These are phyloP conservation scores for Drosophila quinaria DNA, from an alignment of 2,888 invertebrate species.

Conservation along the genomic window DNA sequence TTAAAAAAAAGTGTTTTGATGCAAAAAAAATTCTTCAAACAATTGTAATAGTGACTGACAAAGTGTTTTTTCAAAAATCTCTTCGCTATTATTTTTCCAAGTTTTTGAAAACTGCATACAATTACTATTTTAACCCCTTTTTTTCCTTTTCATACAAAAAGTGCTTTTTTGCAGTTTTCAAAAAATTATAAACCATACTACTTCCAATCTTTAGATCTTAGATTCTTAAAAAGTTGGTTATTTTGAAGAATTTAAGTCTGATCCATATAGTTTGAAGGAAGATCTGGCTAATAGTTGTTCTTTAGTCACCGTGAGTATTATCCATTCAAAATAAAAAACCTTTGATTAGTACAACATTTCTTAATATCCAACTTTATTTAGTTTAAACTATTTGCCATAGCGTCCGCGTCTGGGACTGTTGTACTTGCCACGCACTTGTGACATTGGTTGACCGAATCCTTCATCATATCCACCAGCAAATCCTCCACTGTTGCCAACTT, in stretches of 20 bases:
- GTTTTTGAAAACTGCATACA: no score
- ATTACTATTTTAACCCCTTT: no score
- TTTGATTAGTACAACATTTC: neutral
- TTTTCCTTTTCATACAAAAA: no score
- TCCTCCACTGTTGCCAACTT: constrained; percentile 1
- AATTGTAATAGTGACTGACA: no score
- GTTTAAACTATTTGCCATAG: constrained; percentile 30
- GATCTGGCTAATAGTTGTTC: neutral
- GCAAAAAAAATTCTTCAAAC: no score
- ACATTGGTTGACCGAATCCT: constrained; percentile 55
- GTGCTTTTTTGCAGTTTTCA: no score
- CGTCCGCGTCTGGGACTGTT: constrained; percentile 33
- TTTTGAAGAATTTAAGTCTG: neutral
- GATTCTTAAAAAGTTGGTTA: neutral
- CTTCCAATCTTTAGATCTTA: no score
- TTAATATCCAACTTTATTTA: constrained; percentile 1
- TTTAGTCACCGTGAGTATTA: neutral
- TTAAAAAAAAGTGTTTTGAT: no score
- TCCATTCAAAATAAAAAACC: neutral
- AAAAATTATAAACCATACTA: no score
- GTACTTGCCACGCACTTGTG: constrained; percentile 46
- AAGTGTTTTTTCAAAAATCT: no score
- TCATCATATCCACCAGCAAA: constrained; percentile 17
- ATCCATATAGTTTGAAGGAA: neutral
- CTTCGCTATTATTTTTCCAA: no score